These are phyloP conservation scores for Micromys minutus DNA, from an alignment of 2,113 vertebrate species.

Conservation along the genomic window DNA sequence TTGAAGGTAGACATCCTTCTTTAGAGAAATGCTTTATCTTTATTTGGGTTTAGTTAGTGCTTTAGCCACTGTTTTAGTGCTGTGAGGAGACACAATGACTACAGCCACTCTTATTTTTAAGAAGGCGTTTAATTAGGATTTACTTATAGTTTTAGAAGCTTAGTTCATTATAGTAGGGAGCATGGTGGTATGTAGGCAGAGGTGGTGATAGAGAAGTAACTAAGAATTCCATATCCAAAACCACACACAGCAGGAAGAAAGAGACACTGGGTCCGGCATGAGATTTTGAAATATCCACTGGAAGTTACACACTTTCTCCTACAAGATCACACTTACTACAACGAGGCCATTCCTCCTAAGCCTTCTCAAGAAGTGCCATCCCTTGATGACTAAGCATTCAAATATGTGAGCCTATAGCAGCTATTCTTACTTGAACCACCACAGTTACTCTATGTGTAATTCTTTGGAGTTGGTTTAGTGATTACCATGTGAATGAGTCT, in stretches of 20 bases:
- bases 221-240: not conserved
- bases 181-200: not conserved
- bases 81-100: not conserved
- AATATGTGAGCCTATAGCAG: not conserved
- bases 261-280: not conserved
- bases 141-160: not conserved
- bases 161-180: not conserved
- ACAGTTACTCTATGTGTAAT: not conserved
- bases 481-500: not conserved
- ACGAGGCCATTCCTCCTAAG: not conserved
- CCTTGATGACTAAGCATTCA: not conserved
- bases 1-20: not conserved
- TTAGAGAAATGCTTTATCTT: not conserved
- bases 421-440: not conserved
- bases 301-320: not conserved
- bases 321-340: not conserved
- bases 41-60: not conserved
- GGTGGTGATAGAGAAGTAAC: not conserved
- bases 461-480: slow-evolving; percentile 14
- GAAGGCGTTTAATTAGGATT: not conserved
- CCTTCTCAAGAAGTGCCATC: not conserved
- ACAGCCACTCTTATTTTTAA: not conserved
- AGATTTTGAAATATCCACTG: not conserved
- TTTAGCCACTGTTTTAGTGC: not conserved
- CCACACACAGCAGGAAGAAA: not conserved